Evolutionary conservation across 2,888 invertebrate species (phyloP), one percentile per base, ranked within the genome.

Genomic region (Isoperla grammatica): DNA sequence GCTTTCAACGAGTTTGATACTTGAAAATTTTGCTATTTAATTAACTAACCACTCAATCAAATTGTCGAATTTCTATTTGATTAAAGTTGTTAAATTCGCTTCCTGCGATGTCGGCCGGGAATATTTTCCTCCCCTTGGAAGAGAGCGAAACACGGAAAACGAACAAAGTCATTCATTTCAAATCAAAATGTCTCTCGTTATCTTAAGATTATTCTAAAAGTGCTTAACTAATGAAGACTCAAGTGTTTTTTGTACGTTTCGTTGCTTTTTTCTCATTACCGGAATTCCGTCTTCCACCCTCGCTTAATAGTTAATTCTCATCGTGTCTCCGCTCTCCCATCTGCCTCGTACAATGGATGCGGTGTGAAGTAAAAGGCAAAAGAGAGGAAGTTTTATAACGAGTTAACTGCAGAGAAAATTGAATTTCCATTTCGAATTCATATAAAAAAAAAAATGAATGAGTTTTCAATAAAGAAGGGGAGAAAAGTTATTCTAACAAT

Each of bases 141-240:
- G 29, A 29, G 29, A 29, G 29, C 4, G 5, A 29, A 4, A 29
- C 29, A 6, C 29, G 8, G 29, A 29, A 29, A 29, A n/a, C n/a
- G 29, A 29, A 29, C 29, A 53, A 53, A 39, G 40, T 53, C 39
- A 20, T 53, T 53, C 53, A 53, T 53, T 56, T 60, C 56, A 60
- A 60, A 60, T 56, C 56, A 56, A 56, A 60, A 56, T 43, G 42
- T 50, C 56, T 17, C 60, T 56, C 50, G 49, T 60, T 60, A 60
- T 48, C 56, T 56, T 15, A 22, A 56, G 42, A 48, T 46, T 56
- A 60, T 60, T 60, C 56, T 49, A 9, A 8, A 20, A 29, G 43
- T 29, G 48, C 48, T 46, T 19, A 54, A 29, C 43, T 45, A 59
- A 59, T 53, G 53, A 59, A 59, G 45, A 53, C 43, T 19, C 43